phyloP scores from a whole-genome alignment of 2,113 vertebrate genomes.

The Myotis davidii region DNA sequence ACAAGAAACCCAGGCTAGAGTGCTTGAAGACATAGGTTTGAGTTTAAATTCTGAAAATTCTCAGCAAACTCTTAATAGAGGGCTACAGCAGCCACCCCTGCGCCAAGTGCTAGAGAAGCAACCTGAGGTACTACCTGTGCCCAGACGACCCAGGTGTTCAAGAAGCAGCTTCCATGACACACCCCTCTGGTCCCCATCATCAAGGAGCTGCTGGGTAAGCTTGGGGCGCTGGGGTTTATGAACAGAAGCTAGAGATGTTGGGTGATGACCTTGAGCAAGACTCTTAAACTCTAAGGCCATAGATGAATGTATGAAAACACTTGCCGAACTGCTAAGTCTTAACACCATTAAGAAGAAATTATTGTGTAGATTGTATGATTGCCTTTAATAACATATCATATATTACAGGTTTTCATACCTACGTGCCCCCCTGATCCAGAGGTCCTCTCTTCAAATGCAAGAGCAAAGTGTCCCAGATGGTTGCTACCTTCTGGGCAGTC shows the following conservation, averaged over 20 bases:
- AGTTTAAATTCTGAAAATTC: not conserved
- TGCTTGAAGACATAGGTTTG: not conserved
- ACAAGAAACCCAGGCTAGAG: fast-evolving
- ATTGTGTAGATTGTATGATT: too few species aligned
- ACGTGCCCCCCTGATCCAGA: not conserved
- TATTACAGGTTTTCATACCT: not conserved
- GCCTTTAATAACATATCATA: too few species aligned
- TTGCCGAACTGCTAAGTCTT: not conserved
- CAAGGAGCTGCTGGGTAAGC: not conserved
- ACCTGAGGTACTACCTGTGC: not conserved
- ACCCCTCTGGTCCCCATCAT: fast-evolving
- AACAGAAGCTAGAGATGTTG: fast-evolving
- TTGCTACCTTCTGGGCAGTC: fast-evolving
- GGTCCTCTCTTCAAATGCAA: not conserved
- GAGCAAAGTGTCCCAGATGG: not conserved
- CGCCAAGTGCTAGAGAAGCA: not conserved
- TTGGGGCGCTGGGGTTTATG: fast-evolving
- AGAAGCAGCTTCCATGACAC: not conserved
- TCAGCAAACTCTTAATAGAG: not conserved
- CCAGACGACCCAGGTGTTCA: not conserved
- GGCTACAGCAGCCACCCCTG: too few species aligned
- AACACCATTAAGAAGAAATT: too few species aligned
- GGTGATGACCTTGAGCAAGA: too few species aligned
- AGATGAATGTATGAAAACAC: not conserved
- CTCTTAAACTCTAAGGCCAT: not conserved